phyloP scores from a whole-genome alignment of 2,888 invertebrate genomes.

The Nomada fucata region DNA sequence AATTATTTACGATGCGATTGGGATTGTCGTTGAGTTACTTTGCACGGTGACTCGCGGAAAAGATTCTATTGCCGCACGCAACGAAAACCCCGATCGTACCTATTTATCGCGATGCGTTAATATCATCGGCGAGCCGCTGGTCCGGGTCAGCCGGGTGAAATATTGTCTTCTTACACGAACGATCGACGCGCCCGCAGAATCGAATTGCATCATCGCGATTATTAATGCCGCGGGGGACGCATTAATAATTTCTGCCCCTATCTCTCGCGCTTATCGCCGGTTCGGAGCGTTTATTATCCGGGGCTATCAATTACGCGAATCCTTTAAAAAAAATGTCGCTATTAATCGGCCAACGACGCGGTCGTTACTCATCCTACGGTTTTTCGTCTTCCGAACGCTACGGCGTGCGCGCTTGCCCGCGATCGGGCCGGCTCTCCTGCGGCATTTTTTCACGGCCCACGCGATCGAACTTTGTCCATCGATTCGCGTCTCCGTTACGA shows the following conservation, averaged over 20 bases:
- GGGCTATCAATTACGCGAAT: slow-evolving; percentile 69
- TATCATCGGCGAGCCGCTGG: neutral
- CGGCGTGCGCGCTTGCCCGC: slow-evolving; percentile 6
- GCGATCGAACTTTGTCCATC: slow-evolving; percentile 5
- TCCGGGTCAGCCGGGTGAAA: neutral
- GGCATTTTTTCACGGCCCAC: slow-evolving; percentile 38
- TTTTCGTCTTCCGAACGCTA: slow-evolving; percentile 22
- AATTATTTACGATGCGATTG: slow-evolving; percentile 78
- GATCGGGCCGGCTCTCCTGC: slow-evolving; percentile 10
- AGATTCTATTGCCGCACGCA: neutral
- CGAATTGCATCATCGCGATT: slow-evolving; percentile 64
- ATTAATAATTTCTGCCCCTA: slow-evolving; percentile 66
- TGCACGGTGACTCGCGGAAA: slow-evolving; percentile 13
- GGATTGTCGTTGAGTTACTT: slow-evolving; percentile 36
- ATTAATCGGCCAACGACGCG: slow-evolving; percentile 66
- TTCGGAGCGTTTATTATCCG: slow-evolving; percentile 64
- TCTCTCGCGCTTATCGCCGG: slow-evolving; percentile 63
- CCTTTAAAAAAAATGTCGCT: slow-evolving; percentile 57
- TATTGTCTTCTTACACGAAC: slow-evolving; percentile 3
- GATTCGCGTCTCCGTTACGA: slow-evolving; percentile 12
- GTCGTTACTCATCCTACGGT: slow-evolving; percentile 66
- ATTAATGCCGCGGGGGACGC: slow-evolving; percentile 57
- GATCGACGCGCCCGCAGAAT: slow-evolving; percentile 15
- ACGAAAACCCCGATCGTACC: no score
- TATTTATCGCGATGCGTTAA: no score